Evolutionary conservation across 1,140 invertebrate species (phyloP).

Genomic region (Brachionus calyciflorus): DNA sequence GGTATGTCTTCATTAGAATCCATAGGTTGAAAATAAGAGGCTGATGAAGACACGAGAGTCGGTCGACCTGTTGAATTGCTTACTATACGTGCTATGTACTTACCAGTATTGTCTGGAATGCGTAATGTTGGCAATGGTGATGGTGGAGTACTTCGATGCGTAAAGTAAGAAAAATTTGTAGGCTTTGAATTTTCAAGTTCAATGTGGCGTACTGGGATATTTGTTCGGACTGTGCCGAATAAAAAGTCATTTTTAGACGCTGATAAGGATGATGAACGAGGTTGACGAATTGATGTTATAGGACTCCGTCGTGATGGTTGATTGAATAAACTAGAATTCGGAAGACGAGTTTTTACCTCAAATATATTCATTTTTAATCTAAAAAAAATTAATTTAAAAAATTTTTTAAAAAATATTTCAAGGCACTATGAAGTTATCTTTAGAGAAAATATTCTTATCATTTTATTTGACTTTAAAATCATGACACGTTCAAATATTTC

Average conservation of each 20-base stretch:
- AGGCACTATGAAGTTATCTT: too few relatives aligned
- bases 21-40: constrained; percentile 17
- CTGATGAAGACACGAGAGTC: constrained; percentile 18
- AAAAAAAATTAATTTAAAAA: not conserved
- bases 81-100: constrained; percentile 14
- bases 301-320: constrained; percentile 11
- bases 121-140: not conserved
- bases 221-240: not conserved
- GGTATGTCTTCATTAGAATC: not conserved
- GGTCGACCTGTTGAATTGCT: not conserved
- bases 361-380: constrained; percentile 25
- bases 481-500: too few relatives aligned
- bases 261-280: constrained; percentile 4
- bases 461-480: too few relatives aligned
- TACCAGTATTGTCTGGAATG: not conserved
- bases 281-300: not conserved
- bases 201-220: not conserved
- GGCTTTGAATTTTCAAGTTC: not conserved
- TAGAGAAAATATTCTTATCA: too few relatives aligned
- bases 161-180: not conserved
- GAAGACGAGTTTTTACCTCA: constrained; percentile 13
- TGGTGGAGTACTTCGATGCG: not conserved
- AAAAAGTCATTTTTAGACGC: not conserved
- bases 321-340: constrained; percentile 5
- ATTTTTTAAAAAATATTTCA: not conserved